phyloP scores from a whole-genome alignment of 2,113 vertebrate genomes.

The Ascaphus truei region DNA sequence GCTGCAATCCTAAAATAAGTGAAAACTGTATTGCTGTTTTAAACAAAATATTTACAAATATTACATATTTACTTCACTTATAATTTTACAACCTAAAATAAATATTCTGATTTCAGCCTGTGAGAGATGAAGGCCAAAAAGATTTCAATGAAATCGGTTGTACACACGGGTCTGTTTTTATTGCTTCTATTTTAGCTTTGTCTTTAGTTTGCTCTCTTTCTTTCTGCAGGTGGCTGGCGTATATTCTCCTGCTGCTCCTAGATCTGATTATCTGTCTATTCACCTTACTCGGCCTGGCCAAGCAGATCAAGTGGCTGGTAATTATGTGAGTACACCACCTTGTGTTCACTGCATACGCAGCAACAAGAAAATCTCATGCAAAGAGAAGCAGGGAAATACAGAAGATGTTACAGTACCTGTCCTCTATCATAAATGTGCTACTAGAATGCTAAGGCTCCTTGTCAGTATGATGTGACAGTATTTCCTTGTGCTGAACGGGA shows the following conservation, averaged over 20 bases:
- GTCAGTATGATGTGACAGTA: no score
- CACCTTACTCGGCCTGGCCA: conserved; percentile 83
- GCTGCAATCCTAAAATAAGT: no score
- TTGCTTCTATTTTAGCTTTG: not conserved
- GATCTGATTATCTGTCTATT: conserved; percentile 84
- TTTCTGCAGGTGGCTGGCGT: conserved; percentile 78
- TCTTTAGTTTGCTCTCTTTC: not conserved
- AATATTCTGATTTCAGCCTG: not conserved
- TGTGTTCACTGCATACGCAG: not conserved
- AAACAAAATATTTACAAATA: no score
- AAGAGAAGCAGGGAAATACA: not conserved
- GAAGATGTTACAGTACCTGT: no score
- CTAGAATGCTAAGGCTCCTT: no score
- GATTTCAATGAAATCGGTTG: not conserved
- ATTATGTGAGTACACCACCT: conserved; percentile 69
- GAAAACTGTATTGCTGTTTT: no score
- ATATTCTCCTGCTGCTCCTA: conserved; percentile 76
- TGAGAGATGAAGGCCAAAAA: not conserved
- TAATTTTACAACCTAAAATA: no score
- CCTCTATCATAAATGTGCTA: no score
- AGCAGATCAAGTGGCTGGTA: conserved; percentile 88
- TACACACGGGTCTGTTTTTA: not conserved
- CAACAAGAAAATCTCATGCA: not conserved
- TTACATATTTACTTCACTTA: no score
- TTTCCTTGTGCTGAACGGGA: no score